Percentiles rank a stretch among this genome's conserved stretches.
Evolutionary conservation across 2,888 invertebrate species (phyloP).

Genomic region (Galerucella nymphaeae): DNA sequence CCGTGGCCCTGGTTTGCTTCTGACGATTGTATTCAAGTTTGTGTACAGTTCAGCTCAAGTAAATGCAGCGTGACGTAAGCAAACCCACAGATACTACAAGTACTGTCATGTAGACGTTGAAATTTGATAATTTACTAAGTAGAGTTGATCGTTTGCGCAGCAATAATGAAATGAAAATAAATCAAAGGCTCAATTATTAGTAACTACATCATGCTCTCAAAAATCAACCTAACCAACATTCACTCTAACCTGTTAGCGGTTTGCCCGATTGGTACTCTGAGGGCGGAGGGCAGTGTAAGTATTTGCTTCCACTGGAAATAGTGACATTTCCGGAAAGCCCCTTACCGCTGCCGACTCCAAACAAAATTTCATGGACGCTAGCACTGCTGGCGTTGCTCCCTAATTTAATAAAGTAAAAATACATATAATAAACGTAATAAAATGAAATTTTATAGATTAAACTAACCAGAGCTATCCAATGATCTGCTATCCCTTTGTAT

Average conservation of each 20-base stretch:
- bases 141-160: too few relatives aligned
- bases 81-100: too few relatives aligned
- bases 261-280: conserved; percentile 66
- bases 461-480: conserved; percentile 67
- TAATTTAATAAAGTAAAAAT: conserved; percentile 46
- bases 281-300: conserved; percentile 82
- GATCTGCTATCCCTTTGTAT: conserved; percentile 68
- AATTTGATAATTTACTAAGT: too few relatives aligned
- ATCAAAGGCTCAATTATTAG: background rate
- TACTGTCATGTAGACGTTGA: too few relatives aligned
- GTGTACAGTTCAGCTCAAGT: too few relatives aligned
- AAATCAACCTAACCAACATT: conserved; percentile 6
- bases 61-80: too few relatives aligned
- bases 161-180: too few relatives aligned
- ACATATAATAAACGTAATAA: background rate
- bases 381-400: conserved; percentile 58
- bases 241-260: conserved; percentile 51
- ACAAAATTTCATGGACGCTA: conserved; percentile 66
- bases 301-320: conserved; percentile 82
- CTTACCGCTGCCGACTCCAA: conserved; percentile 50
- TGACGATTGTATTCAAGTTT: too few relatives aligned
- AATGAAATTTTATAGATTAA: too few relatives aligned
- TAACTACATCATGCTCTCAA: background rate
- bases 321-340: conserved; percentile 78
- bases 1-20: too few relatives aligned